Conservation (phyloP, 2,888 invertebrate genomes). For the Taphrorychus bicolor region DNA sequence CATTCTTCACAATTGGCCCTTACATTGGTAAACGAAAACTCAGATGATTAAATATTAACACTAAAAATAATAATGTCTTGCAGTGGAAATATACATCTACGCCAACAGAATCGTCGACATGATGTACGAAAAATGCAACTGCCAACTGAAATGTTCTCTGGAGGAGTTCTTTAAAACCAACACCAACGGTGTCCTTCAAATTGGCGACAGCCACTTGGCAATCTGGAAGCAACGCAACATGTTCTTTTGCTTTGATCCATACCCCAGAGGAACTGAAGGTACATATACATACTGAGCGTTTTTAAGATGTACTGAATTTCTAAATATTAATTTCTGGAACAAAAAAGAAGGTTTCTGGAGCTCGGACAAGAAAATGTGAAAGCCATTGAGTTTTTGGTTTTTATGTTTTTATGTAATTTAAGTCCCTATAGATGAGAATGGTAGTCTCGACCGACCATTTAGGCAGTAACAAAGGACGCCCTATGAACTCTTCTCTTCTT, state of each 20-base stretch:
- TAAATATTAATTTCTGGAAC: too few relatives aligned
- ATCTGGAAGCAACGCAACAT: slow-evolving; percentile 71
- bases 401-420: too few relatives aligned
- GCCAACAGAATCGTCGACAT: slow-evolving; percentile 62
- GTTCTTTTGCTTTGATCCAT: slow-evolving; percentile 72
- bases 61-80: slow-evolving; percentile 6
- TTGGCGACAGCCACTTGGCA: slow-evolving; percentile 66
- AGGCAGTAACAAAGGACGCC: too few relatives aligned
- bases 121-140: slow-evolving; percentile 61
- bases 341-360: too few relatives aligned
- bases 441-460: too few relatives aligned
- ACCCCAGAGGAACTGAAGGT: slow-evolving; percentile 68
- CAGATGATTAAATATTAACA: neutral
- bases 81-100: slow-evolving; percentile 66
- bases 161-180: slow-evolving; percentile 65
- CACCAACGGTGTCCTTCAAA: slow-evolving; percentile 63
- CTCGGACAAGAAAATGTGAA: too few relatives aligned
- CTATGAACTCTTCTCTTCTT: too few relatives aligned
- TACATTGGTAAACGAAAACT: slow-evolving; percentile 59
- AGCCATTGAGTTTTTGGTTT: neutral
- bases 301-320: too few relatives aligned
- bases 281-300: too few relatives aligned
- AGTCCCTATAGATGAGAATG: too few relatives aligned
- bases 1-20: slow-evolving; percentile 65
- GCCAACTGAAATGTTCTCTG: slow-evolving; percentile 62